Evolutionary conservation across 2,888 invertebrate species (phyloP), one percentile per base, ranked within the genome.

Genomic region (Cephus spinipes): DNA sequence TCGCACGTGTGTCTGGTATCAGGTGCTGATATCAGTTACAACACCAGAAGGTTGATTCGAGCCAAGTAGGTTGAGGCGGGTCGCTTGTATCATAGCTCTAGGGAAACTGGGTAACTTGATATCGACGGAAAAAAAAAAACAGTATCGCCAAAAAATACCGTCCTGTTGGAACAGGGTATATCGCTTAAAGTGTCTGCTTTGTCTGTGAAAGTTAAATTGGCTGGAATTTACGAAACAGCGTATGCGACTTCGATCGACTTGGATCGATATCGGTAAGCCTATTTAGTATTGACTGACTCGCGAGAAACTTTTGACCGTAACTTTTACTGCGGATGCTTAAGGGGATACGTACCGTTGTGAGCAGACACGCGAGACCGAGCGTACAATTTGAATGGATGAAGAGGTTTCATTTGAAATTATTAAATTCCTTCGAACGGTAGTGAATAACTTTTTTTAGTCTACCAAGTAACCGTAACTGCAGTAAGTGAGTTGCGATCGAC

Each of bases 1-100:
- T 78, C 77, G 81, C 83, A 83, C 83, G 83, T 81, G 82, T 74
- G 74, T 78, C 75, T 77, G 68, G 80, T 82, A 83, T 83, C 83
- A 79, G 82, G 78, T 81, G 77, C 71, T 71, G 78, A 40, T 83
- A 83, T 83, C 83, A 76, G 78, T 79, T 81, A 77, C 81, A 81
- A 81, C 81, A 81, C 80, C 77, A 76, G 79, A 80, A 79, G 78
- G 75, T 79, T 74, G 76, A 33, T 34, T 36, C 35, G 68, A 74
- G 75, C 69, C 78, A 76, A 76, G 74, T 73, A 76, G 68, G 77
- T 81, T 77, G 76, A 78, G 81, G 76, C 40, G 77, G 77, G 69
- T 78, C 76, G 78, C 75, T 73, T 68, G 71, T 76, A 76, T 69
- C 78, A 73, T 76, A 73, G 32, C 40, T 73, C 31, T 31, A 68